Base-by-base conservation (phyloP, 37 sponge, comb jelly and placozoan species). In the Ephydatia muelleri region DNA sequence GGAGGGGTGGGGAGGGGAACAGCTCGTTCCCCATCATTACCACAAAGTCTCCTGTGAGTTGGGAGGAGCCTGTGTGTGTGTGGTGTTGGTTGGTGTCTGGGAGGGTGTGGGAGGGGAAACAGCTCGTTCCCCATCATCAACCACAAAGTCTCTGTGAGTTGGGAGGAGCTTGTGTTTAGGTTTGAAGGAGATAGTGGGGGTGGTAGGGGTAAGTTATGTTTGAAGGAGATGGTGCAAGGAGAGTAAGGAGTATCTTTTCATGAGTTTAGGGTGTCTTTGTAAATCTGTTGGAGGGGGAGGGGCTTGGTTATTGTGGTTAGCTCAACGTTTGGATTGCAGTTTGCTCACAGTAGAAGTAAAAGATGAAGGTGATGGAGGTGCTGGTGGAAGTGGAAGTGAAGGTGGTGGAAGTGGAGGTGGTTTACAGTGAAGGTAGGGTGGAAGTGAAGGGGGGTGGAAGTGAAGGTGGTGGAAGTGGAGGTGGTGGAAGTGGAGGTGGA, bases 81-180 rank as follows among this genome's bases (percentile, higher is more conserved):
- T 14, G n/a, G n/a, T n/a, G n/a, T n/a, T n/a, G n/a, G n/a, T n/a
- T n/a, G n/a, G n/a, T n/a, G n/a, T n/a, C 85, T 1, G 83, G 88
- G 0, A 89, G 93, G 0, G 88, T 92, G 14, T 92, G 85, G n/a
- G n/a, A n/a, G n/a, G n/a, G n/a, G n/a, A n/a, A n/a, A n/a, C n/a
- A n/a, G n/a, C n/a, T n/a, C n/a, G n/a, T n/a, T n/a, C n/a, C 80
- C 86, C 4, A 73, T 90, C 40, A 89, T 90, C 30, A 94, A 94
- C 82, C 94, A 94, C 43, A 91, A 94, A 86, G 85, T 94, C 8
- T 86, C 92, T 0, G 88, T 91, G 38, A 91, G 86, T 81, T 25
- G 37, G 4, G n/a, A 72, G n/a, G 19, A 72, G 12, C 12, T 72
- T 23, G 13, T n/a, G 19, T 27, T 28, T 74, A 6, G 26, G 4